Percentiles rank a stretch among this genome's conserved stretches.
phyloP scores from a whole-genome alignment of 2,113 vertebrate genomes.

The Paracanthobrama guichenoti region DNA sequence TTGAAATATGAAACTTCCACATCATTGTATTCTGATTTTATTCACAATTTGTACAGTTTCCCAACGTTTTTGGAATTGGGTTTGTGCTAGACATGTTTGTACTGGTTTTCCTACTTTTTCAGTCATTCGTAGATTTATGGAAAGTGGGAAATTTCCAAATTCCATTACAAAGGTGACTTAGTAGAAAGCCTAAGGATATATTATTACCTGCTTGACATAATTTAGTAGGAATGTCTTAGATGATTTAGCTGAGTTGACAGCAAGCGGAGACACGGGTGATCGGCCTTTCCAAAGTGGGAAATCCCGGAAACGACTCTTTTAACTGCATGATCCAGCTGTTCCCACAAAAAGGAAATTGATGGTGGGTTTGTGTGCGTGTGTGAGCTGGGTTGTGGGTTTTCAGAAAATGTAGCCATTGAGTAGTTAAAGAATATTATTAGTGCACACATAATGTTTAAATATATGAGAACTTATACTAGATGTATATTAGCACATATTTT shows the following conservation, averaged over 20 bases:
- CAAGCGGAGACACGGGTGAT: constrained; percentile 42
- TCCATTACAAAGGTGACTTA: constrained; percentile 20
- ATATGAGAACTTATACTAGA: background rate
- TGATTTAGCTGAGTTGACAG: constrained; percentile 13
- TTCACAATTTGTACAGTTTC: too few relatives aligned
- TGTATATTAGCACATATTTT: background rate
- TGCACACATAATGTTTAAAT: background rate
- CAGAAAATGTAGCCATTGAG: background rate
- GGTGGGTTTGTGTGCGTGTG: background rate
- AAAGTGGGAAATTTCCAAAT: background rate
- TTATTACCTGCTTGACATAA: background rate
- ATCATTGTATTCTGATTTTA: too few relatives aligned
- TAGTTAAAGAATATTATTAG: background rate
- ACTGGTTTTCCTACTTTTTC: background rate
- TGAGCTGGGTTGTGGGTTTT: background rate
- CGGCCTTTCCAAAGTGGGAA: constrained; percentile 5
- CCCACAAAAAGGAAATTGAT: background rate
- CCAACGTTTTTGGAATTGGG: too few relatives aligned
- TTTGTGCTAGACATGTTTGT: too few relatives aligned
- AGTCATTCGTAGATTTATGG: background rate
- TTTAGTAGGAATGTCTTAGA: constrained; percentile 39
- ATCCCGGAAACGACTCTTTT: background rate
- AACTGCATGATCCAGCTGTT: constrained; percentile 1
- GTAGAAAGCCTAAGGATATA: background rate
- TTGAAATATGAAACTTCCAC: too few relatives aligned